A percentile compares a stretch with the other conserved stretches of the same genome.
These are phyloP conservation scores for Amblyopsis rosae DNA, from an alignment of 2,113 vertebrate species.

Conservation along the genomic window DNA sequence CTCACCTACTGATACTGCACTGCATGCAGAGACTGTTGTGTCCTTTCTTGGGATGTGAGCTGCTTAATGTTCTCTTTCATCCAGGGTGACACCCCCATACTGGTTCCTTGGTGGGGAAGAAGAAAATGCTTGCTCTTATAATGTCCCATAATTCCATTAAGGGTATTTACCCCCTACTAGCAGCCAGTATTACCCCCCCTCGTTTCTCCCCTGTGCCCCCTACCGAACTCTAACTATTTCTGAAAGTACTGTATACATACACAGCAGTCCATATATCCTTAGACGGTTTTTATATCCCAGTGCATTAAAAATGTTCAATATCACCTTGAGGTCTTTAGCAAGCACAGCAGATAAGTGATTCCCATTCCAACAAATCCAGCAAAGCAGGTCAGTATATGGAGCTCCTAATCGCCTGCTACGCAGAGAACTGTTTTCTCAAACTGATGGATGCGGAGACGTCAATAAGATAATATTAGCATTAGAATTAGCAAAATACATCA, in stretches of 20 bases:
- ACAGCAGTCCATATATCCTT: neutral
- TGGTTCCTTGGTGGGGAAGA: constrained; percentile 15
- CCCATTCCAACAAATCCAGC: neutral
- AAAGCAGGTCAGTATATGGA: neutral
- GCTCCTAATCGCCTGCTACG: too few species aligned
- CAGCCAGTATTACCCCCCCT: constrained; percentile 14
- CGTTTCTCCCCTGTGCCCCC: constrained; percentile 11
- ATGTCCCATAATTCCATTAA: constrained; percentile 52
- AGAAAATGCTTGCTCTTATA: constrained; percentile 47
- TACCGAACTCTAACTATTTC: neutral
- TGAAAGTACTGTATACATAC: neutral
- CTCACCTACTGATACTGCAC: constrained; percentile 10
- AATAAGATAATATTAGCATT: too few species aligned
- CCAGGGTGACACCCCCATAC: constrained; percentile 15
- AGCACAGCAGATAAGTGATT: neutral
- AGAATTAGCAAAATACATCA: too few species aligned
- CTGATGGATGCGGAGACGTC: too few species aligned
- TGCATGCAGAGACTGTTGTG: constrained; percentile 7
- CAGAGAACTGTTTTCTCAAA: too few species aligned
- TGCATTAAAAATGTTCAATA: neutral
- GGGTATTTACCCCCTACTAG: constrained; percentile 43
- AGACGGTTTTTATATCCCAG: neutral
- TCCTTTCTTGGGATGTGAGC: constrained; percentile 15
- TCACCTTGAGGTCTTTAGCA: neutral
- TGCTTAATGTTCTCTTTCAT: constrained; percentile 34